Base-by-base conservation (phyloP, 2,888 invertebrate genomes). In the Polydrusus pterygomalis region DNA sequence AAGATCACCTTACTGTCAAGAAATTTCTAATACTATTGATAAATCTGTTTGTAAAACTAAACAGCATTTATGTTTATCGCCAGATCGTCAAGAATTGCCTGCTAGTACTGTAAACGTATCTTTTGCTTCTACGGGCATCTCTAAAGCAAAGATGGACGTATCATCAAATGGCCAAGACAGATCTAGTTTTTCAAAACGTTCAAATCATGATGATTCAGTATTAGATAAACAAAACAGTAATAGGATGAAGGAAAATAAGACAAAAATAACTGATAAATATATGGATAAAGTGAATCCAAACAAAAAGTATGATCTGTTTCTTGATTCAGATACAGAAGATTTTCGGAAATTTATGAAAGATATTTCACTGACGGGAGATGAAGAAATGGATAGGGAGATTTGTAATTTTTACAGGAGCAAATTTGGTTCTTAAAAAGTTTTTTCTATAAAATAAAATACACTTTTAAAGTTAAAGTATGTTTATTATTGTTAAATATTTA, bases 371-470 rank as follows among this genome's bases (percentile, higher is more conserved):
- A 89, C 89, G 11, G 90, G 89, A 1, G 89, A 90, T 80, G 81
- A 83, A 3, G 89, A 88, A 77, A 87, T 89, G 15, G 90, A 90
- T 80, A 87, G 87, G 71, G 89, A 90, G 84, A 89, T 90, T 67
- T 84, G 88, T 71, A 87, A 87, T 47, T 89, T 89, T 83, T 88
- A 88, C 85, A 84, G 87, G 82, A 81, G 81, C 49, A 86, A 85
- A 77, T 13, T 45, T 9, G 49, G 11, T 43, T 20, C 7, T 13
- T 63, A 20, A 45, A 18, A 17, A n/a, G 10, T 56, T 18, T 5
- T 56, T 47, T 17, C n/a, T 15, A 47, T 17, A 1, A n/a, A 45
- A 2, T n/a, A 7, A 17, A 47, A 17, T 6, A 15, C 6, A 17
- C 5, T 17, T 2, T 9, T n/a, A 43, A 13, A 13, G n/a, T n/a